Conservation (phyloP, 2,797 vertebrate species). For the Urocyon cinereoargenteus region DNA sequence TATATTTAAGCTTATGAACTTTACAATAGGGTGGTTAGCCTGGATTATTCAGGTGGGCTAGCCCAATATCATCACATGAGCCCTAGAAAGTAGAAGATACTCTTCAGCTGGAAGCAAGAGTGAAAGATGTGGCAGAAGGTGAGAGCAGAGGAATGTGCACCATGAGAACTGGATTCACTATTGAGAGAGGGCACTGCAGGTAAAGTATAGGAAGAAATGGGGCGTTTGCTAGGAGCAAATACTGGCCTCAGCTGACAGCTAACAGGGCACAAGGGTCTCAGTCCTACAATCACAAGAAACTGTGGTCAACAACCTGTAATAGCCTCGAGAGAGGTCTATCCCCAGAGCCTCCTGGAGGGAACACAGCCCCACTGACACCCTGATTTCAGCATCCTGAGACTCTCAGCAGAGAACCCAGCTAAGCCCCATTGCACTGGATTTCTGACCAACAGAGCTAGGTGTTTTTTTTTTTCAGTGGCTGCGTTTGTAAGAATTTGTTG, state of each 20-base stretch:
- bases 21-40: neutral
- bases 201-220: neutral
- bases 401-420: too few relatives aligned
- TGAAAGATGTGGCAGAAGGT: neutral
- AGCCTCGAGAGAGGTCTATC: neutral
- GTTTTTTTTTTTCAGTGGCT: neutral
- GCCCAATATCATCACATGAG: neutral
- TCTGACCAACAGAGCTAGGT: neutral
- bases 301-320: too few relatives aligned
- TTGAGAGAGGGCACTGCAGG: neutral
- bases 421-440: rapidly evolving
- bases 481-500: neutral
- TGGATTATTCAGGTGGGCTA: neutral
- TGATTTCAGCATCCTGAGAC: neutral
- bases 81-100: neutral
- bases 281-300: too few relatives aligned
- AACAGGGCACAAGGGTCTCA: neutral
- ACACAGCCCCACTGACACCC: too few relatives aligned
- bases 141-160: neutral
- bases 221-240: neutral
- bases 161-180: neutral
- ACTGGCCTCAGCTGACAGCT: neutral
- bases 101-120: neutral
- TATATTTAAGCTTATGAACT: neutral
- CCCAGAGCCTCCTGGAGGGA: neutral